Percentiles rank a stretch among this genome's conserved stretches.
Evolutionary conservation across 2,113 vertebrate species (phyloP).

Genomic region (Talpa occidentalis): DNA sequence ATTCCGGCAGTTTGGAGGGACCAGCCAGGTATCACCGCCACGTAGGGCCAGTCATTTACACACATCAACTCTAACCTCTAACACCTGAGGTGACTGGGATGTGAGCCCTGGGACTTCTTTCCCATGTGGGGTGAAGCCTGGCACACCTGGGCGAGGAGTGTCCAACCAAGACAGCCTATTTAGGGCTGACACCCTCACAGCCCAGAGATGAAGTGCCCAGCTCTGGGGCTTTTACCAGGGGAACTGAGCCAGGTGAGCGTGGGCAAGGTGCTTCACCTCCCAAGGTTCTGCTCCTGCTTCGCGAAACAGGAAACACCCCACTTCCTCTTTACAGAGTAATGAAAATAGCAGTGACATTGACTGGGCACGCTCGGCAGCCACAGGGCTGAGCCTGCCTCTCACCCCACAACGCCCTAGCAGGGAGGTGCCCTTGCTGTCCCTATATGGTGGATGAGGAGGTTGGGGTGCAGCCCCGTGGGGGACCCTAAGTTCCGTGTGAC

Average conservation of each 20-base stretch:
- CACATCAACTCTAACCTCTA: neutral
- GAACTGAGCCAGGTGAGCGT: neutral
- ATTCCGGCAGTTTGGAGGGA: neutral
- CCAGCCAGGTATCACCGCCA: neutral
- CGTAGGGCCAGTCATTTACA: too few relatives aligned
- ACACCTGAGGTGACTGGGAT: neutral
- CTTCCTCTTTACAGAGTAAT: neutral
- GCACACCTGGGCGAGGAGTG: neutral
- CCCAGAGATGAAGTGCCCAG: neutral
- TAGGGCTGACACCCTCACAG: neutral
- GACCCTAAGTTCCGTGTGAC: neutral
- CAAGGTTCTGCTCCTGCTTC: neutral
- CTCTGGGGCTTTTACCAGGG: neutral
- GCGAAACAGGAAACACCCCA: neutral
- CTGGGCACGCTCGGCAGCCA: neutral
- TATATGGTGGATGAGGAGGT: neutral
- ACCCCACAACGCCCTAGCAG: fast-evolving
- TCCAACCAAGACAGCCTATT: neutral
- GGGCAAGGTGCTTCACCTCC: neutral
- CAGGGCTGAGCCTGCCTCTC: too few relatives aligned
- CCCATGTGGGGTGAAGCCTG: neutral
- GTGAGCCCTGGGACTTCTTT: neutral
- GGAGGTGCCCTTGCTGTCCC: neutral
- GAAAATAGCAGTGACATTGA: fast-evolving
- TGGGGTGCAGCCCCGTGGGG: neutral